Conservation (phyloP, 2,113 vertebrate genomes). For the Pomatostomus ruficeps region DNA sequence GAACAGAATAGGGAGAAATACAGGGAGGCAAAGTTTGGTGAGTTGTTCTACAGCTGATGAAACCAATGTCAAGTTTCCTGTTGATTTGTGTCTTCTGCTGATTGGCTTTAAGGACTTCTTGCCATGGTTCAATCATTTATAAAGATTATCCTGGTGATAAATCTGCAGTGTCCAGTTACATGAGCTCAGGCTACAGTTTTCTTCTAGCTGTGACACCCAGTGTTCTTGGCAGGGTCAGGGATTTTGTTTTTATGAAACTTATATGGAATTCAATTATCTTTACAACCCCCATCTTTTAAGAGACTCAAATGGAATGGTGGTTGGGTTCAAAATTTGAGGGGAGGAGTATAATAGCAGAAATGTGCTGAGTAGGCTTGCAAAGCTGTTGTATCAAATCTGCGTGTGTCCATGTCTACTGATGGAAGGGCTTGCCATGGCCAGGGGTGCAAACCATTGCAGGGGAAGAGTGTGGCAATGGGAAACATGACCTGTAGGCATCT, state of each 20-base stretch:
- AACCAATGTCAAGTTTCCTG: neutral
- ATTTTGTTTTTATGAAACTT: neutral
- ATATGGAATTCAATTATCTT: neutral
- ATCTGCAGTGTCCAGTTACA: neutral
- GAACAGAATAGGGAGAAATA: neutral
- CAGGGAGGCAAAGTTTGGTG: neutral
- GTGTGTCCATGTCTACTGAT: neutral
- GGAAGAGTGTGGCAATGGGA: neutral
- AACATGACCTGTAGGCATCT: neutral
- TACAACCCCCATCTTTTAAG: neutral
- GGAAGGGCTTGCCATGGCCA: neutral
- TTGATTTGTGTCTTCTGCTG: neutral
- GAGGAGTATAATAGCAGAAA: neutral
- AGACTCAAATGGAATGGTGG: neutral
- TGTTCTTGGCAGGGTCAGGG: neutral
- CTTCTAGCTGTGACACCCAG: neutral
- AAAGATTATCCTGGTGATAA: neutral
- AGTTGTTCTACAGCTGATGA: neutral
- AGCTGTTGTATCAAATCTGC: neutral
- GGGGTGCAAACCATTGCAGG: neutral
- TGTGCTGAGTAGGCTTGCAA: neutral
- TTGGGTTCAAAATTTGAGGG: neutral
- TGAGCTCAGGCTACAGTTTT: neutral
- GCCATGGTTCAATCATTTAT: neutral
- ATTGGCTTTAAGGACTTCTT: neutral